These are phyloP conservation scores for Fukomys damarensis DNA, from an alignment of 2,113 vertebrate genomes.

Conservation along the genomic window DNA sequence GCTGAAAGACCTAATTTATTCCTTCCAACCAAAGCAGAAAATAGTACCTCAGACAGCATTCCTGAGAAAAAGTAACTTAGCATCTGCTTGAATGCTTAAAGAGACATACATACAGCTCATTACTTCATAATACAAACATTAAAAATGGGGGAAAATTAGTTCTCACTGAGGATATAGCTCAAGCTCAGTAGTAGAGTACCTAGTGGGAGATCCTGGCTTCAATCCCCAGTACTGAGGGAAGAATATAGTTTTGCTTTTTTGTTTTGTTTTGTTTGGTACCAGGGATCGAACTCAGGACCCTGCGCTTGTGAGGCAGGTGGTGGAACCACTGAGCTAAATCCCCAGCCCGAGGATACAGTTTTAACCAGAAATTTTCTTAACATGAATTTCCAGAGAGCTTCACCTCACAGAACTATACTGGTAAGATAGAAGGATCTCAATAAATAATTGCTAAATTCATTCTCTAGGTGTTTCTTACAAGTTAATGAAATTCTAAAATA, in stretches of 20 bases:
- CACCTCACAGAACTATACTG: neutral
- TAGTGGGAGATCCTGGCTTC: neutral
- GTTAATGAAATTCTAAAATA: conserved; percentile 44
- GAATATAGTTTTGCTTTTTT: neutral
- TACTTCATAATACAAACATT: neutral
- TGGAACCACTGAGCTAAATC: too few relatives aligned
- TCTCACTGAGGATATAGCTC: neutral
- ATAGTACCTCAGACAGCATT: neutral
- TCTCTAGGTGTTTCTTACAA: neutral
- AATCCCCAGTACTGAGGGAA: neutral
- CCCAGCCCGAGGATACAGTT: neutral
- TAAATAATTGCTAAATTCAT: conserved; percentile 36
- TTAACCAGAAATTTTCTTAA: neutral
- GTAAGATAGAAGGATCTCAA: neutral
- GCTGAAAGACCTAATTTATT: neutral
- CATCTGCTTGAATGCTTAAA: neutral
- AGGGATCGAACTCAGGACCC: too few relatives aligned
- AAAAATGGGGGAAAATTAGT: neutral
- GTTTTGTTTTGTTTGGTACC: too few relatives aligned
- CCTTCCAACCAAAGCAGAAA: conserved; percentile 23
- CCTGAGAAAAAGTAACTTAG: neutral
- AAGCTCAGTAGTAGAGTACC: too few relatives aligned
- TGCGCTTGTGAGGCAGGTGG: too few relatives aligned
- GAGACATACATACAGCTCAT: neutral
- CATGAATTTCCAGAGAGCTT: neutral